phyloP scores from a whole-genome alignment of 2,888 invertebrate species.

The Adelphocoris suturalis region DNA sequence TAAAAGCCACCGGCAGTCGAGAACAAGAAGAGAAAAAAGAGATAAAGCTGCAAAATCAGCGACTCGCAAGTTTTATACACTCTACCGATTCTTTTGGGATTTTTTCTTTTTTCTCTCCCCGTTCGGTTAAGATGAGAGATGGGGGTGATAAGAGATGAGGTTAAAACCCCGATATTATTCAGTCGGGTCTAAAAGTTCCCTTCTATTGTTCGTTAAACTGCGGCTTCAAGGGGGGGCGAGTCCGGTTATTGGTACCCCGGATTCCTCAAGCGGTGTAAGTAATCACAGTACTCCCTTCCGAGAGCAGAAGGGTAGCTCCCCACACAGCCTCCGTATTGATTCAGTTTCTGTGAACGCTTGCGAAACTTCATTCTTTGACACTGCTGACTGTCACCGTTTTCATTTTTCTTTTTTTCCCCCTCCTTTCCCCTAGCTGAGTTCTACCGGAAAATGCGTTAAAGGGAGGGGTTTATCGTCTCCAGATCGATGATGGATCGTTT shows the following conservation, averaged over 20 bases:
- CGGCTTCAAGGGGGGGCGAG: conserved; percentile 4
- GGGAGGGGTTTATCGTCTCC: not conserved
- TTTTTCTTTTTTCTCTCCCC: not conserved
- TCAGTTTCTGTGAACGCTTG: not conserved
- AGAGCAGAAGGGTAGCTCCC: not conserved
- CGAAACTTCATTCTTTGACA: conserved; percentile 15
- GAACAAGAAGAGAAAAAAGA: not conserved
- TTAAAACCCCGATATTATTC: conserved; percentile 31
- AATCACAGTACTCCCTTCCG: conserved; percentile 49
- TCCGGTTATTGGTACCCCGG: conserved; percentile 45
- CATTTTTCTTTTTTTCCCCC: not conserved
- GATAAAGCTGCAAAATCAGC: not conserved
- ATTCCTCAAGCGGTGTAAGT: conserved; percentile 55
- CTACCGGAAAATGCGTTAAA: not conserved
- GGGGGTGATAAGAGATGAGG: not conserved
- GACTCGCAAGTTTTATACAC: not conserved
- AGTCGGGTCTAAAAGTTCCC: not conserved
- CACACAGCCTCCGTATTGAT: not conserved
- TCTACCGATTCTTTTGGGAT: not conserved
- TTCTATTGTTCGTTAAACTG: conserved; percentile 35
- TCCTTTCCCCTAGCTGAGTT: not conserved
- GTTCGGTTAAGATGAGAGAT: not conserved
- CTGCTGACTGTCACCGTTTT: conserved; percentile 26
- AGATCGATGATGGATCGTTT: not conserved
- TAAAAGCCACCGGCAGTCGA: not conserved